Base-by-base conservation (phyloP, 2,888 invertebrate species). In the Heliconius ismenius region DNA sequence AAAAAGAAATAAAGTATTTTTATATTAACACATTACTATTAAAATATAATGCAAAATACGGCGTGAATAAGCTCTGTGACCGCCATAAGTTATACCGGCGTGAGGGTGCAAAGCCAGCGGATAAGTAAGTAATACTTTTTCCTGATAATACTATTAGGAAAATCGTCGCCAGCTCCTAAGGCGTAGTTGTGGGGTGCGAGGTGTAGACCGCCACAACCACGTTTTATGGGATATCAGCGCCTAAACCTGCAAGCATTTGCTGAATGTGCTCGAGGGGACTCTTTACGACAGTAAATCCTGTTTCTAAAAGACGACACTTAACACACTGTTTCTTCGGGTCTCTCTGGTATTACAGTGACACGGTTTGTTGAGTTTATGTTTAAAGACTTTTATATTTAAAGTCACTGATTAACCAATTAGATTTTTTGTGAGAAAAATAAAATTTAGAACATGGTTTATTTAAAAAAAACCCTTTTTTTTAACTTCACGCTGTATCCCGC, bases 91-190 rank as follows among this genome's bases (percentile, higher is more conserved):
- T 72, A 72, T 32, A 36, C 15, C 0, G 36, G 2, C n/a, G 13
- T 21, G n/a, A 3, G 28, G 73, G 26, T 58, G 76, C 64, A 13
- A 39, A 65, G 58, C 58, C 58, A 43, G 24, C 11, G 26, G 65
- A 39, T 75, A 72, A 39, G 72, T 72, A 65, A 76, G 43, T 72
- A 63, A 73, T 76, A 70, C 43, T 49, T 68, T 72, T 70, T 18
- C 64, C 36, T 28, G 36, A 76, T 74, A 63, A 64, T 54, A 18
- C 74, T 77, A 74, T 74, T 69, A 77, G 69, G 62, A 67, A 73
- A 77, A 74, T 70, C 58, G 76, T 74, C 49, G 39, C 49, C 62
- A 43, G 73, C 36, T 26, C 24, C 43, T 18, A 28, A 62, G 68
- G 49, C 77, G 28, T 64, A 70, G 74, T 36, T 65, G 64, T 26